Evolutionary conservation across 2,113 vertebrate species (phyloP).

Genomic region (Bettongia penicillata): DNA sequence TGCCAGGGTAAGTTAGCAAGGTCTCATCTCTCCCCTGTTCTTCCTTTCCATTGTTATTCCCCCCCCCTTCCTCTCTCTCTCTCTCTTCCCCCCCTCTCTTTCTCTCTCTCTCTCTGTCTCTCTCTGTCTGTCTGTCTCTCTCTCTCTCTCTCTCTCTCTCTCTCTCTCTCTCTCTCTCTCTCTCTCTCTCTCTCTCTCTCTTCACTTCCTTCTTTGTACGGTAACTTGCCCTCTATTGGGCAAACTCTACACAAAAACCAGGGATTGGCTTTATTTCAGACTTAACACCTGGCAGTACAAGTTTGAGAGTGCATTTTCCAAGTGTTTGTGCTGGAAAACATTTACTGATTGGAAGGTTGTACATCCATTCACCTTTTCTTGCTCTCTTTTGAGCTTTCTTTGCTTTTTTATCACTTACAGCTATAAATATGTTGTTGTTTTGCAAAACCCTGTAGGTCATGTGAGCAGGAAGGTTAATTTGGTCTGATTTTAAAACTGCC

Average conservation of each 20-base stretch:
- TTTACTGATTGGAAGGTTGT: conserved; percentile 54
- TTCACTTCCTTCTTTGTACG: background rate
- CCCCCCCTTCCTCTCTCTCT: no score
- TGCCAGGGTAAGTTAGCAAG: conserved; percentile 91
- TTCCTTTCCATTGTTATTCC: background rate
- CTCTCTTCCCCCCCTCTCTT: no score
- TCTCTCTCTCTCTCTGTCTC: background rate
- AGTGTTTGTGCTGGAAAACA: conserved; percentile 32
- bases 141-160: background rate
- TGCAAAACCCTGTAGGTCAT: conserved; percentile 72
- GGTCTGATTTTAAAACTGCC: conserved; percentile 81
- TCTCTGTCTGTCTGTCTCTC: background rate
- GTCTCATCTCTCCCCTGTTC: background rate
- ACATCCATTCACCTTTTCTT: conserved; percentile 65
- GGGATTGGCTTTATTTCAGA: conserved; percentile 67
- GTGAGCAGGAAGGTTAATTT: conserved; percentile 80
- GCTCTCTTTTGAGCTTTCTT: conserved; percentile 63
- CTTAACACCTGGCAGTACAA: conserved; percentile 66
- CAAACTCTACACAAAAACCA: conserved; percentile 37
- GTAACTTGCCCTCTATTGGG: conserved; percentile 38
- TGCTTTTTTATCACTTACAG: conserved; percentile 74
- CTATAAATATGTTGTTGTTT: conserved; percentile 81
- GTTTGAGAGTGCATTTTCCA: conserved; percentile 41
- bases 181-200: background rate
- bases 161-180: background rate